A percentile compares a stretch with the other conserved stretches of the same genome.
These are phyloP conservation scores for Drosophila tropicalis DNA, from an alignment of 1,140 invertebrate genomes.

Conservation along the genomic window DNA sequence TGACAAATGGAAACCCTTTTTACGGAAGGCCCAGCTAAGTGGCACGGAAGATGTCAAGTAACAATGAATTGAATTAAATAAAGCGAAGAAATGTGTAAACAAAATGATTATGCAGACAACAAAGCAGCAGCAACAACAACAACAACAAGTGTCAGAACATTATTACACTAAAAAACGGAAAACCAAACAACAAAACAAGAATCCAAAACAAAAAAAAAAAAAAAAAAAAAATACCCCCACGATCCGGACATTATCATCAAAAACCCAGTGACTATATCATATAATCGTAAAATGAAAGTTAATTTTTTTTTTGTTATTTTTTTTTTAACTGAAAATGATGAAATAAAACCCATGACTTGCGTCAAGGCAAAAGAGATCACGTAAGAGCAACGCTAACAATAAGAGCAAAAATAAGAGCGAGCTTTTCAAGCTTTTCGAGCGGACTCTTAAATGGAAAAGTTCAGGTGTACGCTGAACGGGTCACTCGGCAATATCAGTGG, in stretches of 20 bases:
- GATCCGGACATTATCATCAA: slow-evolving; percentile 32
- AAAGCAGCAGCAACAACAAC: slow-evolving; percentile 39
- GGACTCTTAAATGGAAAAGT: slow-evolving; percentile 1
- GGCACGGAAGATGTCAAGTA: slow-evolving; percentile 27
- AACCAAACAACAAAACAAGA: neutral
- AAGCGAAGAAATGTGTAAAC: slow-evolving; percentile 63
- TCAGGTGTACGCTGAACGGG: slow-evolving; percentile 10
- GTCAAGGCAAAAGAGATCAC: neutral
- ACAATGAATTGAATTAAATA: slow-evolving; percentile 50
- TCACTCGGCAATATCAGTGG: slow-evolving; percentile 5
- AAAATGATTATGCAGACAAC: slow-evolving; percentile 77
- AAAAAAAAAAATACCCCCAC: slow-evolving; percentile 15
- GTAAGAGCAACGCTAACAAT: neutral
- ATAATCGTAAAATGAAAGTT: slow-evolving; percentile 12
- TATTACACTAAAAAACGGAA: slow-evolving; percentile 17
- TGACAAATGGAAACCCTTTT: neutral
- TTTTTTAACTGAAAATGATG: slow-evolving; percentile 17
- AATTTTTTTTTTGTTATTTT: neutral
- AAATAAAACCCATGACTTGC: slow-evolving; percentile 18
- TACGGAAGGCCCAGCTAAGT: slow-evolving; percentile 7
- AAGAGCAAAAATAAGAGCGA: slow-evolving; percentile 14
- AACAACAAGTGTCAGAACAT: slow-evolving; percentile 38
- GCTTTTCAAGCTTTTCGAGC: slow-evolving; percentile 17
- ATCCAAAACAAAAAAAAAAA: slow-evolving; percentile 3
- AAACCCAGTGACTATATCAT: slow-evolving; percentile 16